phyloP scores from a whole-genome alignment of 2,888 invertebrate species.

The Temnothorax rugatulus region DNA sequence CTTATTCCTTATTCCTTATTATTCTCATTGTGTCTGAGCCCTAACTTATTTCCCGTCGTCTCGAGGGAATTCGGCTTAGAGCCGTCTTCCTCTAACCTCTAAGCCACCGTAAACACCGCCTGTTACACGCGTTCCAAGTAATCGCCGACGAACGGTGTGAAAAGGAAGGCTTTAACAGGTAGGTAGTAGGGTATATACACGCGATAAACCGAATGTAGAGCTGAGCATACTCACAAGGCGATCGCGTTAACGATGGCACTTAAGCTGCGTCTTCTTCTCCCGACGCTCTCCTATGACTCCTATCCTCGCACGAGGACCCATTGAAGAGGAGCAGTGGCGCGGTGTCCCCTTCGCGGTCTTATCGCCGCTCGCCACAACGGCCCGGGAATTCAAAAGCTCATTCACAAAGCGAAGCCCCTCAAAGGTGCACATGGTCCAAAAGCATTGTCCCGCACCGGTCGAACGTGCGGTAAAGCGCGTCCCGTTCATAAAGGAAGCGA shows the following conservation, averaged over 20 bases:
- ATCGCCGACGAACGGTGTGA: neutral
- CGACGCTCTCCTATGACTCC: neutral
- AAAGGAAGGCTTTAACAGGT: slow-evolving; percentile 12
- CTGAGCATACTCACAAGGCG: slow-evolving; percentile 24
- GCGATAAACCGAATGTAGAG: neutral
- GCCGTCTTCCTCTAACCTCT: neutral
- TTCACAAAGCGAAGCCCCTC: slow-evolving; percentile 22
- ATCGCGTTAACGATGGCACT: slow-evolving; percentile 10
- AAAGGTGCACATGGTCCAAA: slow-evolving; percentile 18
- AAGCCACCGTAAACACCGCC: neutral
- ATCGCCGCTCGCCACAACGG: neutral
- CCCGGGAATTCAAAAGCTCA: slow-evolving; percentile 35
- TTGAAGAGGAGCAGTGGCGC: neutral
- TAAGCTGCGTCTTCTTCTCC: slow-evolving; percentile 10
- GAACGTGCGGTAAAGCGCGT: neutral
- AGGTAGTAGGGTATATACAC: neutral
- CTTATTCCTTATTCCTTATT: too few species aligned
- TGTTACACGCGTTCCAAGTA: neutral
- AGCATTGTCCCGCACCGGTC: slow-evolving; percentile 19
- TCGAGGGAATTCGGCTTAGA: neutral
- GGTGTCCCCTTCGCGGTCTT: neutral
- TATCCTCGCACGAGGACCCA: neutral
- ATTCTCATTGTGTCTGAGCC: too few species aligned
- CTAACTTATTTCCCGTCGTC: neutral
- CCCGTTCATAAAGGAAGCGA: neutral